Conservation (phyloP, 2,113 vertebrate genomes). For the Corythoichthys haematopterus region DNA sequence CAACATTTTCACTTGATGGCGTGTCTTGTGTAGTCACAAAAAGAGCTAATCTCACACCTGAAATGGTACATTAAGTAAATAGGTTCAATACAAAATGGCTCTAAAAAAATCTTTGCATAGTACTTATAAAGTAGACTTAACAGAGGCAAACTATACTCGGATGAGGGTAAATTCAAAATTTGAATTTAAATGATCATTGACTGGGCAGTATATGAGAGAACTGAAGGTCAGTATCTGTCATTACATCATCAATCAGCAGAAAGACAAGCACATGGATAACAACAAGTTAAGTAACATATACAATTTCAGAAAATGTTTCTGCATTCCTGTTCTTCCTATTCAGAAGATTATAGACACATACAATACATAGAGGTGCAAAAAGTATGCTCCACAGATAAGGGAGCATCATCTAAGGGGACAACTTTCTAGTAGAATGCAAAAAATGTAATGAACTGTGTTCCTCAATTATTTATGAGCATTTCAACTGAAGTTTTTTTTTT, state of each 20-base stretch:
- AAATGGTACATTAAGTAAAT: not conserved
- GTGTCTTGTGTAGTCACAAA: no score
- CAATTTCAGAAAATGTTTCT: not conserved
- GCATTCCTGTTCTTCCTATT: no score
- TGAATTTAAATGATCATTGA: constrained; percentile 40
- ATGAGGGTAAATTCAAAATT: constrained; percentile 34
- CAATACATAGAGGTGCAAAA: not conserved
- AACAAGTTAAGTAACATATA: not conserved
- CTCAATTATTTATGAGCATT: not conserved
- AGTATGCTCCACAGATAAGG: not conserved
- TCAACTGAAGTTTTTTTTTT: not conserved
- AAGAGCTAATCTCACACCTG: not conserved
- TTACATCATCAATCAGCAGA: constrained; percentile 2
- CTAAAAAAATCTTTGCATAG: constrained; percentile 36
- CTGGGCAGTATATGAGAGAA: constrained; percentile 6
- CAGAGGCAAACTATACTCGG: constrained; percentile 10
- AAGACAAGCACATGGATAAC: not conserved
- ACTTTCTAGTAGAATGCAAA: not conserved
- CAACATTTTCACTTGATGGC: no score
- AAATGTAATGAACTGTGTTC: not conserved
- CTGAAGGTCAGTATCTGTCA: constrained; percentile 18
- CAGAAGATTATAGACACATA: not conserved
- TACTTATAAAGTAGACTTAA: not conserved
- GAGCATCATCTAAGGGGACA: not conserved
- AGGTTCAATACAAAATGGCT: constrained; percentile 45